Evolutionary conservation across 30 jellyfish, hydroid and myxozoan genomes (phyloP), one percentile per base, ranked within the genome.

Genomic region (Aurelia aurita complex sp. Pacific): DNA sequence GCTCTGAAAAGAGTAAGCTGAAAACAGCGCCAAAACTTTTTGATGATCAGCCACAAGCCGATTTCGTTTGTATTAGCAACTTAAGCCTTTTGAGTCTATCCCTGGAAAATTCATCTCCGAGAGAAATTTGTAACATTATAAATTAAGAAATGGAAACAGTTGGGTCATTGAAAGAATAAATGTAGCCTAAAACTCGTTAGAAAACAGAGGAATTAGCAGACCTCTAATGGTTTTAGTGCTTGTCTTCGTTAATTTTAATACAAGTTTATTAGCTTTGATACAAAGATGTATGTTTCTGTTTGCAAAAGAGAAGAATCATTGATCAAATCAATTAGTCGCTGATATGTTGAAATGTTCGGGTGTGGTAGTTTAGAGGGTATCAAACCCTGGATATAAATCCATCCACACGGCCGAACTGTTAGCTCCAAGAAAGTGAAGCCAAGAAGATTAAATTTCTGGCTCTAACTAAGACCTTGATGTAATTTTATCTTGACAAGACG

Each of bases 21-120:
- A 62, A 61, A 77, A 34, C 29, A 77, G 87, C 87, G 87, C 87
- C 87, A 62, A 33, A 23, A 61, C 29, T 62, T 54, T 77, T 77
- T 65, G 65, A 61, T 29, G 77, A 33, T 77, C 77, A 77, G 87
- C 64, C 69, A 12, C 74, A 77, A 77, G 87, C 87, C 77, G 87
- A 77, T 77, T 77, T 62, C 14, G 62, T 23, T 33, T 50, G 54
- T 5, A 52, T 16, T 73, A 32, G 55, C 52, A 64, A 33, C 61
- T 15, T 33, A 62, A 36, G 73, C 81, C 66, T 29, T 79, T 40
- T 52, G 72, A 62, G 62, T 79, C 80, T 79, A 79, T 63, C 89
- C 73, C 89, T 79, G 89, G 78, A 67, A 79, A 64, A 79, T 64
- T 79, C 80, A 79, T 79, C 67, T 79, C 54, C 67, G 42, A 33